These are phyloP conservation scores for Torymus tubicola DNA, from an alignment of 2,888 invertebrate species.

Conservation along the genomic window DNA sequence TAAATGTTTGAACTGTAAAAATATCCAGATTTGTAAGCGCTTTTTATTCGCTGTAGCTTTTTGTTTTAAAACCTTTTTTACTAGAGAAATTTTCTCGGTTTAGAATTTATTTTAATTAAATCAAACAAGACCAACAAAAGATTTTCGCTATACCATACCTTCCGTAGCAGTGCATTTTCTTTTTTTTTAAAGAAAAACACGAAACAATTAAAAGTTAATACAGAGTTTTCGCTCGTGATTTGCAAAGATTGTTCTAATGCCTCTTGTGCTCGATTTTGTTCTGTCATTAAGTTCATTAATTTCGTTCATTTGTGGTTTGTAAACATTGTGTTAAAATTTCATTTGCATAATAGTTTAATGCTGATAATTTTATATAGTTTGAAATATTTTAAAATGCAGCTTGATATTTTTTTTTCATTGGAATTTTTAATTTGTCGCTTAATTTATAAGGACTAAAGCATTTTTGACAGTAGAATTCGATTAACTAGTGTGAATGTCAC, in stretches of 20 bases:
- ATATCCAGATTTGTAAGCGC: too few species aligned
- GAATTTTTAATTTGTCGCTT: neutral
- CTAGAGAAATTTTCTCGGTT: neutral
- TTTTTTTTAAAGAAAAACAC: slow-evolving; percentile 2
- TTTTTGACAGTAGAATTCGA: slow-evolving; percentile 35
- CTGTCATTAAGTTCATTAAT: slow-evolving; percentile 40
- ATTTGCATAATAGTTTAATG: slow-evolving; percentile 31
- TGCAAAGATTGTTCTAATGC: slow-evolving; percentile 44
- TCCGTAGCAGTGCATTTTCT: slow-evolving; percentile 17
- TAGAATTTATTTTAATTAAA: neutral
- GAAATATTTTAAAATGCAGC: slow-evolving; percentile 24
- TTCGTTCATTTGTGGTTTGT: slow-evolving; percentile 28
- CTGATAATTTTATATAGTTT: slow-evolving; percentile 23
- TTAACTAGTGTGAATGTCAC: slow-evolving; percentile 6
- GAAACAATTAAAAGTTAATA: slow-evolving; percentile 29
- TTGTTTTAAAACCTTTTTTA: too few species aligned
- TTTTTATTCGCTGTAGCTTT: too few species aligned
- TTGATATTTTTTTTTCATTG: slow-evolving; percentile 16
- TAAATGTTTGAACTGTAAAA: too few species aligned
- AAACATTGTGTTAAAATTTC: slow-evolving; percentile 38
- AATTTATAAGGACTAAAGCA: slow-evolving; percentile 27
- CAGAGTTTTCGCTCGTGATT: slow-evolving; percentile 51
- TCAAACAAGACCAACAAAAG: slow-evolving; percentile 2
- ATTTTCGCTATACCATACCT: slow-evolving; percentile 29
- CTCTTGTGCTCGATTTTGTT: slow-evolving; percentile 51